These are phyloP conservation scores for Tanytarsus gracilentus DNA, from an alignment of 2,888 invertebrate genomes.

Conservation along the genomic window DNA sequence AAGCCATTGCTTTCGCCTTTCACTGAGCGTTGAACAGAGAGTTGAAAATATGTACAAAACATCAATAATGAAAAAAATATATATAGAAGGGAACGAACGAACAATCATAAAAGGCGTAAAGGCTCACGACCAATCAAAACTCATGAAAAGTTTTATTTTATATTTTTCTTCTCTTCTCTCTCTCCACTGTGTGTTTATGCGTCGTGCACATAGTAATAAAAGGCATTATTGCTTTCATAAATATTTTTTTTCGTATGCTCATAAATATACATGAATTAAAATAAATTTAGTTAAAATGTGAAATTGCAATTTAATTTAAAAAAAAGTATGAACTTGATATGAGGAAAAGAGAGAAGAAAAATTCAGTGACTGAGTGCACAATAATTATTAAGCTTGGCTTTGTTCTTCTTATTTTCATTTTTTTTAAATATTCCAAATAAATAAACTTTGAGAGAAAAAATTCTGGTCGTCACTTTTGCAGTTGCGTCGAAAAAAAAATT, in stretches of 20 bases:
- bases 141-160: conserved; percentile 17
- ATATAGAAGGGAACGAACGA: conserved; percentile 21
- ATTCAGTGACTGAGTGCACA: no score
- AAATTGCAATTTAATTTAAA: no score
- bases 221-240: neutral
- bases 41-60: conserved; percentile 18
- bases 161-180: no score
- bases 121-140: conserved; percentile 14
- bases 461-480: no score
- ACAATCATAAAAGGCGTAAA: conserved; percentile 27
- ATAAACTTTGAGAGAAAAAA: no score
- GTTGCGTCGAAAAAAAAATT: no score
- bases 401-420: no score
- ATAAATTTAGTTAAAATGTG: no score
- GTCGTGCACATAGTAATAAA: conserved; percentile 3
- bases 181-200: conserved; percentile 6
- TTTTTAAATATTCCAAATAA: no score
- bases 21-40: neutral
- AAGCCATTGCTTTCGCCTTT: conserved; percentile 25
- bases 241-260: neutral
- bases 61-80: conserved; percentile 25
- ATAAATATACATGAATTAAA: neutral
- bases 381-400: no score
- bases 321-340: no score
- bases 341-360: no score